Evolutionary conservation across 1,140 invertebrate genomes (phyloP).

Genomic region (Drosophila seguyi): DNA sequence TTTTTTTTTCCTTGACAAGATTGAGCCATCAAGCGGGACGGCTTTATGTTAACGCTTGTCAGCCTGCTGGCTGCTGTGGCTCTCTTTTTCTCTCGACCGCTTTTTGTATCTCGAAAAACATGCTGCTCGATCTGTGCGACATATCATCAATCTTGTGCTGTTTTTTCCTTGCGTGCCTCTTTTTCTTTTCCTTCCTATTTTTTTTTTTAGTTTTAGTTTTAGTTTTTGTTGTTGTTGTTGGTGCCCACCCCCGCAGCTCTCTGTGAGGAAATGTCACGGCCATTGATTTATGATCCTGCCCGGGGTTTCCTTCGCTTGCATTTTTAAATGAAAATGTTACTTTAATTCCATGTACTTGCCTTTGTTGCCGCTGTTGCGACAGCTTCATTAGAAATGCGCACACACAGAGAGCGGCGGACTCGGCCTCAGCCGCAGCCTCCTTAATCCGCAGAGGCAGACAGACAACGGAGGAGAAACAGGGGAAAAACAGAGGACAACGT

Average conservation of each 20-base stretch:
- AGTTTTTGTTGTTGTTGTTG: not conserved
- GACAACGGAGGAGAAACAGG: not conserved
- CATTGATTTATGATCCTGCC: slow-evolving; percentile 77
- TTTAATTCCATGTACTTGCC: slow-evolving; percentile 41
- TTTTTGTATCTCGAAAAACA: slow-evolving; percentile 41
- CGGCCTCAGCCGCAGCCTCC: slow-evolving; percentile 36
- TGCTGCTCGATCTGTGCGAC: slow-evolving; percentile 63
- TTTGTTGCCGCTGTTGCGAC: slow-evolving; percentile 48
- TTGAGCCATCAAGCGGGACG: slow-evolving; percentile 33
- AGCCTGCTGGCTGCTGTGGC: slow-evolving; percentile 26
- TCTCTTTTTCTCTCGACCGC: not conserved
- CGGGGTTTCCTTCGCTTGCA: slow-evolving; percentile 48
- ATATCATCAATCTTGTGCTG: slow-evolving; percentile 75
- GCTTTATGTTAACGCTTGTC: slow-evolving; percentile 73
- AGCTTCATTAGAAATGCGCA: slow-evolving; percentile 81
- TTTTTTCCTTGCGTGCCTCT: slow-evolving; percentile 39
- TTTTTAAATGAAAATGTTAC: slow-evolving; percentile 60
- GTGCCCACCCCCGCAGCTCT: slow-evolving; percentile 59
- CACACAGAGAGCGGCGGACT: slow-evolving; percentile 3
- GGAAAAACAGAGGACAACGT: not conserved
- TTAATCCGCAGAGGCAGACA: slow-evolving; percentile 23
- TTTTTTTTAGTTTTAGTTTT: slow-evolving; percentile 23
- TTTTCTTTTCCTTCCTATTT: slow-evolving; percentile 10
- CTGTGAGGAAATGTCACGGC: slow-evolving; percentile 79
- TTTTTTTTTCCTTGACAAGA: slow-evolving; percentile 37